Percentiles rank a stretch among this genome's conserved stretches.
Evolutionary conservation across 2,888 invertebrate genomes (phyloP).

Genomic region (Agrotis puta): DNA sequence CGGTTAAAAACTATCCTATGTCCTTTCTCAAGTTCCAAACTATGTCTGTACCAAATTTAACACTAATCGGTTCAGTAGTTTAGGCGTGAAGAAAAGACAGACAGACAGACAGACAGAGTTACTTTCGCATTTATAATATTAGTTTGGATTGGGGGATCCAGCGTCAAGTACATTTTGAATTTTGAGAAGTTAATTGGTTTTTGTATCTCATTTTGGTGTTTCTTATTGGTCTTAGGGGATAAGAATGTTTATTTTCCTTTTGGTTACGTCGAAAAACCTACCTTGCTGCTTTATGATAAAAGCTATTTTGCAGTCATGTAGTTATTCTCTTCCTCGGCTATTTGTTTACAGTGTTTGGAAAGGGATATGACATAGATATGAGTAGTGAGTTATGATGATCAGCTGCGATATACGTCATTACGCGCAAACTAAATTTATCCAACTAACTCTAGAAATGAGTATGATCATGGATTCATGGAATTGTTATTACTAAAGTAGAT

Average conservation of each 20-base stretch:
- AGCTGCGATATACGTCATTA: slow-evolving; percentile 57
- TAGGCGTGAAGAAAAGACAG: too few relatives aligned
- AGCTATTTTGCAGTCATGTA: neutral
- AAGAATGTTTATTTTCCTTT: slow-evolving; percentile 17
- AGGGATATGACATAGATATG: slow-evolving; percentile 24
- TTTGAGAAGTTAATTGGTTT: slow-evolving; percentile 52
- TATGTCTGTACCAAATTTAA: too few relatives aligned
- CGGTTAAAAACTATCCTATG: too few relatives aligned
- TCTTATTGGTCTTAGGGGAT: slow-evolving; percentile 19
- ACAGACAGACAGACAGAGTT: too few relatives aligned
- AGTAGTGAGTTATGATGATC: slow-evolving; percentile 55
- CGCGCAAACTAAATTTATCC: slow-evolving; percentile 58
- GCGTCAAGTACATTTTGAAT: slow-evolving; percentile 54
- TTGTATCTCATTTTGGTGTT: slow-evolving; percentile 36
- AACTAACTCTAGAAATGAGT: slow-evolving; percentile 59
- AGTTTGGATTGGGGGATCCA: slow-evolving; percentile 67
- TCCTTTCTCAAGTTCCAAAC: too few relatives aligned
- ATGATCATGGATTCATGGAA: slow-evolving; percentile 56
- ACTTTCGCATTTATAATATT: too few relatives aligned
- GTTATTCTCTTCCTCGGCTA: neutral
- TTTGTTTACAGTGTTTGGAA: slow-evolving; percentile 21
- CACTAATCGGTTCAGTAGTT: too few relatives aligned
- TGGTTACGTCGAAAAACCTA: neutral
- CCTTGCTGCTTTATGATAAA: too few relatives aligned
- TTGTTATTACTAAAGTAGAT: slow-evolving; percentile 39